Evolutionary conservation across 2,113 vertebrate genomes (phyloP), one percentile per base, ranked within the genome.

Genomic region (Daphoenositta chrysoptera): DNA sequence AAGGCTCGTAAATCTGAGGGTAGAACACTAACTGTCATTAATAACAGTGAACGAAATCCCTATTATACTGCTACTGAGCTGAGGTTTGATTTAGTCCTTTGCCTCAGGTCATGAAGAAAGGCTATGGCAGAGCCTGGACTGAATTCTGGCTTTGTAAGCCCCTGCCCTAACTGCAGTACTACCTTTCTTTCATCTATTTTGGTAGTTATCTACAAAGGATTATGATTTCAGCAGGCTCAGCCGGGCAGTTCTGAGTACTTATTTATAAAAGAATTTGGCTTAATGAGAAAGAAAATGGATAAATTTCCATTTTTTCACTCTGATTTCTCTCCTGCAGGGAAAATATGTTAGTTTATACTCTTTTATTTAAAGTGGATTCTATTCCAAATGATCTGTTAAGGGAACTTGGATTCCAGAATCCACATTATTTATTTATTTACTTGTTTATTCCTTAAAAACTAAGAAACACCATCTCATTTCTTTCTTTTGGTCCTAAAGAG

Each of bases 31-130:
- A 91, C 89, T 65, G 48, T 42, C 61, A 89, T 95, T 93, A 96
- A 95, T 96, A 95, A 87, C 18, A 93, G 88, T 83, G 85, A 94
- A 58, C 2, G 0, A 95, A 93, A 97, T 91, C 94, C 78, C 84
- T 82, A 73, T 87, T 91, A 88, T 48, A 39, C 82, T 90, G 82
- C 66, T 77, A 57, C 63, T 65, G 50, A 91, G 84, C 66, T 80
- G 75, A 93, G 89, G 78, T 77, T 73, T 3, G 8, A 95, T 95
- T 93, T 94, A 95, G 81, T 73, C 66, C 40, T 56, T 93, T 58
- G 78, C 93, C 66, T 95, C 82, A 47, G 87, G 87, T 83, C 78
- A 88, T 31, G 76, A 93, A 94, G 81, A 85, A 91, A 83, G 70
- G 50, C 61, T 65, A 39, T 28, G 50, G 40, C 63, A 91, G 73